Percentiles rank a stretch among this genome's conserved stretches.
Conservation (phyloP, 64 coral and sea anemone genomes). For the Porites lutea region DNA sequence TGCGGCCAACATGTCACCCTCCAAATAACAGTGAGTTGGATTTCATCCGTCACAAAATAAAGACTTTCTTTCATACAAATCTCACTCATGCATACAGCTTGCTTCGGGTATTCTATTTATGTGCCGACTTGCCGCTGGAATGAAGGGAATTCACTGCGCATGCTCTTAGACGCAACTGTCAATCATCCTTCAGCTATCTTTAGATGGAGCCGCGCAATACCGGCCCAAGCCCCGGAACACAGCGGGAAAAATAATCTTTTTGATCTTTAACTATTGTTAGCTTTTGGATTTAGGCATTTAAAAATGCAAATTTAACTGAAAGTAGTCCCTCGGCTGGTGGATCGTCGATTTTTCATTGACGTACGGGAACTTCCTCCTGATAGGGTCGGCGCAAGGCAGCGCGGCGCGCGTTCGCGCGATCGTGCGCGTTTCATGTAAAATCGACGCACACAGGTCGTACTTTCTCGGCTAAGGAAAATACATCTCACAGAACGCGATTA, state of each 20-base stretch:
- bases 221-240: not conserved
- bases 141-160: constrained; percentile 20
- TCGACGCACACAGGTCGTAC: too few species aligned
- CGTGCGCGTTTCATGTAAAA: too few species aligned
- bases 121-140: not conserved
- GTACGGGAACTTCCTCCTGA: too few species aligned
- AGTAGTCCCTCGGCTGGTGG: too few species aligned
- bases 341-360: too few species aligned
- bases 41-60: constrained; percentile 14
- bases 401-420: too few species aligned
- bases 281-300: too few species aligned
- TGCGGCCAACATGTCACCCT: not conserved
- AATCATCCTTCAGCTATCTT: not conserved
- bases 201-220: not conserved
- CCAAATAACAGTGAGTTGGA: not conserved
- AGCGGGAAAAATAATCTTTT: not conserved
- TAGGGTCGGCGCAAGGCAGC: too few species aligned
- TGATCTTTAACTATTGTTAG: not conserved
- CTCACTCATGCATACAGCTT: constrained; percentile 21
- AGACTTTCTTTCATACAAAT: not conserved
- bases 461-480: not conserved
- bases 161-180: not conserved
- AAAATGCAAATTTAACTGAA: too few species aligned
- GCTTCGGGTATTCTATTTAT: constrained; percentile 29
- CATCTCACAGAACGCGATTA: not conserved